phyloP scores from a whole-genome alignment of 2,888 invertebrate genomes.

The Bombyx huttoni region DNA sequence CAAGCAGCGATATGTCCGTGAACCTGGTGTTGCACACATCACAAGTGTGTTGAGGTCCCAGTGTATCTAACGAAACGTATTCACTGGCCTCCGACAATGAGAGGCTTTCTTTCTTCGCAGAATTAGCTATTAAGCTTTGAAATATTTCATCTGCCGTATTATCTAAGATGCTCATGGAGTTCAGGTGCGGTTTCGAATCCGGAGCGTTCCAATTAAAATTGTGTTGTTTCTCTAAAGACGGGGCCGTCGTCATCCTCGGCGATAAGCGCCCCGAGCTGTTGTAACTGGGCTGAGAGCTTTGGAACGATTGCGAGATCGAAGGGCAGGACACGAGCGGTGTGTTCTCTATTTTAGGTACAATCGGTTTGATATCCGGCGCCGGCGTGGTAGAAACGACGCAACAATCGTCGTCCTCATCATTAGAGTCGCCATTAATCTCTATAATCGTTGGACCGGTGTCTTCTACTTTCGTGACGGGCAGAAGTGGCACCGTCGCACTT shows the following conservation, averaged over 20 bases:
- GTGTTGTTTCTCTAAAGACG: constrained; percentile 56
- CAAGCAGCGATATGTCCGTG: constrained; percentile 64
- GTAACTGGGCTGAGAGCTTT: constrained; percentile 28
- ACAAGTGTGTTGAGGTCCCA: constrained; percentile 74
- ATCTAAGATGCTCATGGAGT: constrained; percentile 43
- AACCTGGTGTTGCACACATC: constrained; percentile 75
- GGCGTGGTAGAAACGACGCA: constrained; percentile 63
- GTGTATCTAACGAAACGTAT: constrained; percentile 75
- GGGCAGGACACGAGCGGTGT: constrained; percentile 24
- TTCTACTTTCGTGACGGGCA: constrained; percentile 49
- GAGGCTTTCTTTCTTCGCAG: constrained; percentile 47
- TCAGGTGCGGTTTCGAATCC: constrained; percentile 41
- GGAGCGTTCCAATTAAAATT: constrained; percentile 65
- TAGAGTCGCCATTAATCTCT: constrained; percentile 63
- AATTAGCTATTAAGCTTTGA: constrained; percentile 50
- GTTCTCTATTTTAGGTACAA: constrained; percentile 49
- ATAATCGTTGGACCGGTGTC: constrained; percentile 43
- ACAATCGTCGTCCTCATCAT: constrained; percentile 63
- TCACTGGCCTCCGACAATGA: constrained; percentile 63
- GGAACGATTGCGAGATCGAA: constrained; percentile 21
- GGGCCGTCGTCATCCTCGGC: constrained; percentile 23
- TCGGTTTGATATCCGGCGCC: constrained; percentile 51
- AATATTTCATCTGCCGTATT: constrained; percentile 65
- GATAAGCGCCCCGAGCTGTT: constrained; percentile 19
- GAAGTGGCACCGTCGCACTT: constrained; percentile 20